Conservation (phyloP, 1,140 invertebrate genomes). For the Rhagoletis zephyria region DNA sequence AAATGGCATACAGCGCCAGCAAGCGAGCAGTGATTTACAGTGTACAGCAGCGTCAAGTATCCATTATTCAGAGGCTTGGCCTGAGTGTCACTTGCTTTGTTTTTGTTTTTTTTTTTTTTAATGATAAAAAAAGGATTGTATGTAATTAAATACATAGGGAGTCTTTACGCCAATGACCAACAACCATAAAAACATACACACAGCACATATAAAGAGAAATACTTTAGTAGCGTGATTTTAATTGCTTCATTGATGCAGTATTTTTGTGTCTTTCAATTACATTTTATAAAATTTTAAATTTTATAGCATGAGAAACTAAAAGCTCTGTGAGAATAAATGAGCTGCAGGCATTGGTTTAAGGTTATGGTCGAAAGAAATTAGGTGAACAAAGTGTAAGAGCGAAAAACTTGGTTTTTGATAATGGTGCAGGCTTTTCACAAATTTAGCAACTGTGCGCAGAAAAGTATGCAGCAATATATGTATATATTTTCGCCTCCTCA, state of each 20-base stretch:
- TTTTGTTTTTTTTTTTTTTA: background rate
- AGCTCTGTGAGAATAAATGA: background rate
- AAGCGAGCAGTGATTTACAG: constrained; percentile 27
- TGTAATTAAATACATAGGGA: constrained; percentile 29
- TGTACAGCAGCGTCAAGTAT: constrained; percentile 8
- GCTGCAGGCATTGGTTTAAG: background rate
- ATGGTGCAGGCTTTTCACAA: too few species aligned
- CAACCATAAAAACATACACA: background rate
- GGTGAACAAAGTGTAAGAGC: too few species aligned
- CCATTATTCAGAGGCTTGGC: constrained; percentile 41
- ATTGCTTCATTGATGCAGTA: constrained; percentile 30
- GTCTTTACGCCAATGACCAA: background rate
- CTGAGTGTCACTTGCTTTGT: background rate
- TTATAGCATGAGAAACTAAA: background rate
- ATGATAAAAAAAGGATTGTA: background rate
- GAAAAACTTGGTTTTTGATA: too few species aligned
- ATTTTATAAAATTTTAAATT: constrained; percentile 40
- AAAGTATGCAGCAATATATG: too few species aligned
- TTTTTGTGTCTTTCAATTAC: constrained; percentile 26
- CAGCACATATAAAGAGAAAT: background rate
- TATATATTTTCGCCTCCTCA: too few species aligned
- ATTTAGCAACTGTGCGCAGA: too few species aligned
- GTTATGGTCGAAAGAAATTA: background rate
- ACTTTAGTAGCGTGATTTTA: constrained; percentile 31
- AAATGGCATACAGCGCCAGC: background rate